These are phyloP conservation scores for Ophonus ardosiacus DNA, from an alignment of 2,888 invertebrate species.

Conservation along the genomic window DNA sequence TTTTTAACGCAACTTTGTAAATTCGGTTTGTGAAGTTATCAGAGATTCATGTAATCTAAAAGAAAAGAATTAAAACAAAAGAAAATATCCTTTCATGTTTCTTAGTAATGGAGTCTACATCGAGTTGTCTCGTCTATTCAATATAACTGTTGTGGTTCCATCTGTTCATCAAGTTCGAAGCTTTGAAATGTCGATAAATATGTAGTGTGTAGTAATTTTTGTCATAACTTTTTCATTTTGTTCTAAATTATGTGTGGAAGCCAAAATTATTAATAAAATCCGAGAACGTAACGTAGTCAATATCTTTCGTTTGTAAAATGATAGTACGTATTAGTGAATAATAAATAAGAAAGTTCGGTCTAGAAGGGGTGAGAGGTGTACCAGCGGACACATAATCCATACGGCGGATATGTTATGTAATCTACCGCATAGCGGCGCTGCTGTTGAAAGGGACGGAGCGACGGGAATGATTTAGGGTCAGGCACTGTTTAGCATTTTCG, in stretches of 20 bases:
- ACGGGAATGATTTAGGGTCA: constrained; percentile 21
- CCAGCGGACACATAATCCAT: constrained; percentile 47
- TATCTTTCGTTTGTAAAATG: constrained; percentile 19
- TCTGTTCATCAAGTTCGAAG: constrained; percentile 2
- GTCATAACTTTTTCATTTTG: background rate
- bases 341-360: constrained; percentile 37
- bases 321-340: constrained; percentile 41
- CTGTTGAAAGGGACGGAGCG: background rate
- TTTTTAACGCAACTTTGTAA: background rate
- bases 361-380: background rate
- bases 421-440: constrained; percentile 38
- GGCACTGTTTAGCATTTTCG: constrained; percentile 68
- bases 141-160: background rate
- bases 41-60: background rate
- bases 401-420: constrained; percentile 7
- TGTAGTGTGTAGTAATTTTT: constrained; percentile 10
- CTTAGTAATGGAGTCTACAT: background rate
- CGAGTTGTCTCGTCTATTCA: too few relatives aligned
- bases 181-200: constrained; percentile 9
- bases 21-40: background rate
- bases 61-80: background rate
- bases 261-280: constrained; percentile 18
- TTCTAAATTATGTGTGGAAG: constrained; percentile 21
- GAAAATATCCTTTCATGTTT: background rate
- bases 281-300: constrained; percentile 3